A percentile compares a stretch with the other conserved stretches of the same genome.
Conservation (phyloP, 2,113 vertebrate species). For the Ranitomeya variabilis region DNA sequence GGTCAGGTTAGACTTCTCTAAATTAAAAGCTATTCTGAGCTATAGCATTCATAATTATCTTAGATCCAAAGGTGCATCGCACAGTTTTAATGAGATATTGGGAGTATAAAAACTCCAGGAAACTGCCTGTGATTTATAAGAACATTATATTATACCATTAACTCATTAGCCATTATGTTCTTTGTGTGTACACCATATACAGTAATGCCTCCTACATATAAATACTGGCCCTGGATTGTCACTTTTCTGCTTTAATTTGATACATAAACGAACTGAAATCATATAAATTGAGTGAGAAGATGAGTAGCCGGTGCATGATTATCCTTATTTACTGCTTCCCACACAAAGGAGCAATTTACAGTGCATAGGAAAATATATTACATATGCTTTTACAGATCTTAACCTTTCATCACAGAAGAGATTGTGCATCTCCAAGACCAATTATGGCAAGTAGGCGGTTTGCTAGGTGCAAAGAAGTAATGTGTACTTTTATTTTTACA, state of each 20-base stretch:
- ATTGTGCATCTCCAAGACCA: not conserved
- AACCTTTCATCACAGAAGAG: not conserved
- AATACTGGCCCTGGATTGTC: not conserved
- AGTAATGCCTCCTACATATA: conserved; percentile 1
- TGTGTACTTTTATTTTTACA: not conserved
- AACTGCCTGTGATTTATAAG: conserved; percentile 96
- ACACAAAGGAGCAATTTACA: not conserved
- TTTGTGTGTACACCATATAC: conserved; percentile 63
- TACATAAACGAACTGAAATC: not conserved
- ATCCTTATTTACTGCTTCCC: conserved; percentile 3
- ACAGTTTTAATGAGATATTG: conserved; percentile 99
- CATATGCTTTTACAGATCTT: not conserved
- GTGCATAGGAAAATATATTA: not conserved
- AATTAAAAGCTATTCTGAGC: conserved; percentile 99
- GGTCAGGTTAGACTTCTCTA: conserved; percentile 96
- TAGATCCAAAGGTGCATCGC: conserved; percentile 99
- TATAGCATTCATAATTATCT: conserved; percentile 98
- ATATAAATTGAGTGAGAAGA: conserved; percentile 13
- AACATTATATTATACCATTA: conserved; percentile 92
- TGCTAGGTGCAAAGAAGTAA: not conserved
- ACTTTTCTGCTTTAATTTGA: not conserved
- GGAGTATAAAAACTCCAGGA: conserved; percentile 99
- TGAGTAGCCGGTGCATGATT: not conserved
- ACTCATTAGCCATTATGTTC: conserved; percentile 99
- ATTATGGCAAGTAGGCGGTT: not conserved